Base-by-base conservation (phyloP, 1,140 invertebrate species). In the Lamellibrachia luymesi region DNA sequence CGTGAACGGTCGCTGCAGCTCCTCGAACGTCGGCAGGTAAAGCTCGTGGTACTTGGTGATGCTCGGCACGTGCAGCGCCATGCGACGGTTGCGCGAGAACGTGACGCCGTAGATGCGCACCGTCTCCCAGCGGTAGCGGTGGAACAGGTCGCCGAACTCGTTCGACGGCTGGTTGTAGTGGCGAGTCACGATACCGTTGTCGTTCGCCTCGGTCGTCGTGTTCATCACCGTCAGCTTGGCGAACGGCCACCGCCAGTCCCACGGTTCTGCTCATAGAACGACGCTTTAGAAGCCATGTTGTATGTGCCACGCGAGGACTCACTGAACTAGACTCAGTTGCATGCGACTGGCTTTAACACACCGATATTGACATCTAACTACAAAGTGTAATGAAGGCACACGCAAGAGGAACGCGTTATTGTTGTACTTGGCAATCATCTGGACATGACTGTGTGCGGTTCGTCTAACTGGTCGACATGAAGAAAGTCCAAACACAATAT, bases 111-210 rank as follows among this genome's bases (percentile, higher is more conserved):
- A 92, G n/a, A 94, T 93, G 50, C 51, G 49, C 22, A 96, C 94
- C 10, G 94, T 94, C 94, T 96, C 96, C 92, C 95, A 92, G 91
- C 94, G 94, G 51, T 95, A 94, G 80, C 96, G 94, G 64, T 95
- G 94, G 93, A 95, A 96, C 64, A 96, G 93, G 93, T 96, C 95
- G 49, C 95, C 92, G 93, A 95, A 94, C 56, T 95, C 94, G 93
- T 96, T 96, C 50, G 95, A 96, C 22, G 96, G 96, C 92, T 95
- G 95, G 96, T 99, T 99, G 95, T 99, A 99, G 95, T 98, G 99
- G 2, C 97, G 97, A 0, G 97, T 98, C 49, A 98, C 97, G 50
- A 99, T 97, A 17, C 99, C 99, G 95, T 97, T 97, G 0, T 97
- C 97, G 95, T 99, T 99, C 92, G 97, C 97, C 95, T 97, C 97